Evolutionary conservation across 2,113 vertebrate species (phyloP).

Genomic region (Myiozetetes cayanensis): DNA sequence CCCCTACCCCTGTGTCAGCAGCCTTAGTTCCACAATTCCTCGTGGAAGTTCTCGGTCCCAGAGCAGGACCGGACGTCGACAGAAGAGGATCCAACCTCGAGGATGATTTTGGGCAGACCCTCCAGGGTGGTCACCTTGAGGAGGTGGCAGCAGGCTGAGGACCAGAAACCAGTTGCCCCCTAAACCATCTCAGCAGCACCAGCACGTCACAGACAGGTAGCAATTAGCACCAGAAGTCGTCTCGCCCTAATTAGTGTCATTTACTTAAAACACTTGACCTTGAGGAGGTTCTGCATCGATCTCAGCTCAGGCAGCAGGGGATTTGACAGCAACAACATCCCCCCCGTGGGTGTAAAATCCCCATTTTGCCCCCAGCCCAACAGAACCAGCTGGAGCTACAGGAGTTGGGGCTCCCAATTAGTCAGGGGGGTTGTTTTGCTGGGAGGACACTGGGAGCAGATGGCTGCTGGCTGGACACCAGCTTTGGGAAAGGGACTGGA

Average conservation of each 20-base stretch:
- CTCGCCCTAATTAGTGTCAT: not conserved
- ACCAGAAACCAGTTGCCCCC: not conserved
- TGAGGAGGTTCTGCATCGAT: not conserved
- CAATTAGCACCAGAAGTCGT: not conserved
- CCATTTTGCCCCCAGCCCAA: not conserved
- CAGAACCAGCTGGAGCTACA: not conserved
- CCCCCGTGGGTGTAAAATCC: accelerated
- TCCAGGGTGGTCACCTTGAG: not conserved
- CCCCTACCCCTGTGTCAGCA: not conserved
- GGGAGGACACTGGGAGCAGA: not conserved
- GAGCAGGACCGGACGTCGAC: not conserved
- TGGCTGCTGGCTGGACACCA: not conserved
- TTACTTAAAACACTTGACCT: not conserved
- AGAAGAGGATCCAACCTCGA: not conserved
- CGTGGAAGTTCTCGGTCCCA: not conserved
- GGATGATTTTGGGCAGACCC: not conserved
- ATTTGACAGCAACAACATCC: not conserved
- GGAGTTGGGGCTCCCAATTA: not conserved
- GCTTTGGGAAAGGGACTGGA: not conserved
- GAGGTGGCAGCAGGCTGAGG: not conserved
- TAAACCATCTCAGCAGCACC: not conserved
- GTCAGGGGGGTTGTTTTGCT: not conserved
- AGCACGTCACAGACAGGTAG: not conserved
- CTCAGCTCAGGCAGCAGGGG: not conserved
- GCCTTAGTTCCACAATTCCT: not conserved